phyloP scores from a whole-genome alignment of 2,113 vertebrate species.

The Engystomops pustulosus region DNA sequence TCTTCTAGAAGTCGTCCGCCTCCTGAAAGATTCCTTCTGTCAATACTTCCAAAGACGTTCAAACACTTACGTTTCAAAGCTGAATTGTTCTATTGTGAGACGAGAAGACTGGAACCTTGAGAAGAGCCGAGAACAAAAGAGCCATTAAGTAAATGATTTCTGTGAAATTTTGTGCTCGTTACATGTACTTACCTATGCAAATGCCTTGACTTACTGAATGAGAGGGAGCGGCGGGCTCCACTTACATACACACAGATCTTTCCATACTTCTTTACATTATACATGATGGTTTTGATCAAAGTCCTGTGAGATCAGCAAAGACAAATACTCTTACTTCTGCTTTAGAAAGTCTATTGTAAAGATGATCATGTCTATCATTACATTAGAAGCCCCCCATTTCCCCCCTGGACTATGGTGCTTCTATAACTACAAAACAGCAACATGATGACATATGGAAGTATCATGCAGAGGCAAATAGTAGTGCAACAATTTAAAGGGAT shows the following conservation, averaged over 20 bases:
- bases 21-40: background rate
- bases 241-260: background rate
- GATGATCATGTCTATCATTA: background rate
- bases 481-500: too few species aligned
- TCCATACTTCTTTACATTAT: background rate
- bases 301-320: background rate
- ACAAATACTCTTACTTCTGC: background rate
- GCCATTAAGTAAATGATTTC: background rate
- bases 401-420: too few species aligned
- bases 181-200: background rate
- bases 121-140: background rate
- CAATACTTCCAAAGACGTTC: background rate
- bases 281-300: background rate
- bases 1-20: background rate
- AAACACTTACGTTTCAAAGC: background rate
- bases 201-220: background rate
- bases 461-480: too few species aligned
- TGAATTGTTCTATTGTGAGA: conserved; percentile 18
- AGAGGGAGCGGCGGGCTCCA: background rate
- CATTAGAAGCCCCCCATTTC: too few species aligned
- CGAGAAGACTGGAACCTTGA: background rate
- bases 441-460: too few species aligned
- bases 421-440: too few species aligned
- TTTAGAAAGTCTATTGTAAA: background rate
- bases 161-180: background rate